These are phyloP conservation scores for Ia io DNA, from an alignment of 2,113 vertebrate genomes.

Conservation along the genomic window DNA sequence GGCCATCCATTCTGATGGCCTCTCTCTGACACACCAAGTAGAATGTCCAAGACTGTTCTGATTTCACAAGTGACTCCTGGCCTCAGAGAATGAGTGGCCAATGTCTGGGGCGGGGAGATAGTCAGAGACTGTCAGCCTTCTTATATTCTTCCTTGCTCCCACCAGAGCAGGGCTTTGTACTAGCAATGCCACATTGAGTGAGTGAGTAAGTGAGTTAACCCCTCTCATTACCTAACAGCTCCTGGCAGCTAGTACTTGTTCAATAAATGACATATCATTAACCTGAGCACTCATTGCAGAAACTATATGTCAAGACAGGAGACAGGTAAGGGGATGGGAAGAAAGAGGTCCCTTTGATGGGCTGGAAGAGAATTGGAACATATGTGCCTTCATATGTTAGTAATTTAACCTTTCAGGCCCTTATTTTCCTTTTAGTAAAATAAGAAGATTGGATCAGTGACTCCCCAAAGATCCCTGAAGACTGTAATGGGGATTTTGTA, in stretches of 20 bases:
- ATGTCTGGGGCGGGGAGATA: not conserved
- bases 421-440: not conserved
- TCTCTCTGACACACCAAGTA: not conserved
- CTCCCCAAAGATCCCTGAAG: not conserved
- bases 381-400: no score
- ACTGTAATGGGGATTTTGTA: not conserved
- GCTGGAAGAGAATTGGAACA: not conserved
- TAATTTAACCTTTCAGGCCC: not conserved
- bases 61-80: not conserved
- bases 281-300: not conserved
- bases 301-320: not conserved
- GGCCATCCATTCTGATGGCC: not conserved
- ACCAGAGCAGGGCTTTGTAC: not conserved
- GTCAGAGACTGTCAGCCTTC: not conserved
- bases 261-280: not conserved
- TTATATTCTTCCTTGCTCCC: not conserved
- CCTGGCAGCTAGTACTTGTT: not conserved
- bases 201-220: not conserved
- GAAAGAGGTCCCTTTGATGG: rapidly evolving
- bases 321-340: not conserved
- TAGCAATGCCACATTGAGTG: not conserved
- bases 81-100: not conserved
- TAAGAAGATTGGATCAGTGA: not conserved
- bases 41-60: not conserved
- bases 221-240: not conserved